phyloP scores from a whole-genome alignment of 2,888 invertebrate genomes.

The Clepsis dumicolana region DNA sequence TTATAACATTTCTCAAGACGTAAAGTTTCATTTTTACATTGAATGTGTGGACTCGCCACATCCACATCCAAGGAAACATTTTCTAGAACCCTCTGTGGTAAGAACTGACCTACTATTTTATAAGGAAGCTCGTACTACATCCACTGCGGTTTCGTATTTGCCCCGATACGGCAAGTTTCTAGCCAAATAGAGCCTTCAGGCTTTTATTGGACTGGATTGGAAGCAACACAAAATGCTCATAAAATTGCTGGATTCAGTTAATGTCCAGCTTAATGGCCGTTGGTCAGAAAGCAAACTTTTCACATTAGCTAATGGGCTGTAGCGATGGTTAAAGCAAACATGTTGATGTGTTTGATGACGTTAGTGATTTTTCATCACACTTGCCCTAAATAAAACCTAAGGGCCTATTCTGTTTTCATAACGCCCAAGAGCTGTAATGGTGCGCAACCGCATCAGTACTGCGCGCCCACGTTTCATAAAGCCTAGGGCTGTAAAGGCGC shows the following conservation, averaged over 20 bases:
- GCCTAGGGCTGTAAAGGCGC: no score
- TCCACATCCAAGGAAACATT: no score
- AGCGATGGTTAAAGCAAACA: slow-evolving; percentile 22
- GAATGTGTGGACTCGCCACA: no score
- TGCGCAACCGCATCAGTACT: no score
- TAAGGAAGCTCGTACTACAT: background rate
- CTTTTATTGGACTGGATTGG: background rate
- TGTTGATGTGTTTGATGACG: slow-evolving; percentile 7
- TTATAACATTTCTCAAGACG: no score
- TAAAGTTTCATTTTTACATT: no score
- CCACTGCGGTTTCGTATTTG: background rate
- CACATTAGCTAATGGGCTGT: slow-evolving; percentile 31
- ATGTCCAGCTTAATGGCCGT: slow-evolving; percentile 19
- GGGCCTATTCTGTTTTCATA: no score
- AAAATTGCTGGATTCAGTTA: slow-evolving; percentile 1
- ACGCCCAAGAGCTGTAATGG: no score
- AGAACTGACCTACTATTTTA: no score
- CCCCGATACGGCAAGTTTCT: background rate
- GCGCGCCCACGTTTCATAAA: no score
- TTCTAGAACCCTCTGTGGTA: background rate
- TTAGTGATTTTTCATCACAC: no score
- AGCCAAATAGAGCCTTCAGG: background rate
- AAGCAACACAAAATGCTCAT: slow-evolving; percentile 1
- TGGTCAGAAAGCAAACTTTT: slow-evolving; percentile 16
- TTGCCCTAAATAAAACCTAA: no score